Base-by-base conservation (phyloP, 2,797 vertebrate species). In the Neomorphus geoffroyi region DNA sequence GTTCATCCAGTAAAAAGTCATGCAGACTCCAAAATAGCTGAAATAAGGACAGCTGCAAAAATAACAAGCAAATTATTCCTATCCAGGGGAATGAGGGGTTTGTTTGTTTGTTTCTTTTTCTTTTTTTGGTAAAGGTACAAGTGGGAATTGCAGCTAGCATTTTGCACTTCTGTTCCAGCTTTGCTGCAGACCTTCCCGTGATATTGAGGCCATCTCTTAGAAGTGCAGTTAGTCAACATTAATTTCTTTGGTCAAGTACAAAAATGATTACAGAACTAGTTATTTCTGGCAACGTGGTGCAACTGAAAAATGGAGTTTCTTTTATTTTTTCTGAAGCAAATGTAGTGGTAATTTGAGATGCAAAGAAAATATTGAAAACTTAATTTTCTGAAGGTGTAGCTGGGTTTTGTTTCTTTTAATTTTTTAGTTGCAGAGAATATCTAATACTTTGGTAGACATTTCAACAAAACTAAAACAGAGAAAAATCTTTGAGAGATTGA, bases 151-250 rank as follows among this genome's bases (percentile, higher is more conserved):
- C 32, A 95, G 28, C 18, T 33, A 80, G 50, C 39, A 60, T 73
- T 96, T 94, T 50, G 75, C 27, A 66, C 60, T 83, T 91, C 56
- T 82, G n/a, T 85, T 94, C 54, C 69, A 86, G 24, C 27, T 60
- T 33, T 78, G n/a, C 26, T 67, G 21, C 21, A 78, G 88, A 80
- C 16, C 0, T 80, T 74, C 32, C 43, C 88, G 69, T 83, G 80
- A 86, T 86, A 86, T 9, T 74, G 61, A 78, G 23, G 35, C 32
- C 73, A 18, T 58, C 81, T 87, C 74, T 79, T 67, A 88, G 80
- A 72, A 70, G 60, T 46, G 18, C 43, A 43, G 14, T 61, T 77
- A 70, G 51, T 92, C 83, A 77, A 14, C 39, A 64, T 0, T 1
- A 51, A 72, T 85, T 93, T 77, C 32, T 87, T 72, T 70, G 64